Percentiles rank a stretch among this genome's conserved stretches.
phyloP scores from a whole-genome alignment of 1,140 invertebrate species.

The Rhyzopertha dominica region DNA sequence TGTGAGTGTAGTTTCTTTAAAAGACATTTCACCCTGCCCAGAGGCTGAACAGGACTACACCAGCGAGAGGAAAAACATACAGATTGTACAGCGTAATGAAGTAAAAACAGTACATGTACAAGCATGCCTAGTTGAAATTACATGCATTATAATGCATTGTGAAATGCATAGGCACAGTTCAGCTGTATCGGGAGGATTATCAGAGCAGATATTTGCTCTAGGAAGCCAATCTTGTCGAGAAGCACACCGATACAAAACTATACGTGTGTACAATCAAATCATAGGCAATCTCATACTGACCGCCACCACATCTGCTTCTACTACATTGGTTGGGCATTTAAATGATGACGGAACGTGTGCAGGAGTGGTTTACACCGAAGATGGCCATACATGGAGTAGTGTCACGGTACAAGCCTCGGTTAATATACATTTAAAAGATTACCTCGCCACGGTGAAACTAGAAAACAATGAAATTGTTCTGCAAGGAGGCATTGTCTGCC shows the following conservation, averaged over 20 bases:
- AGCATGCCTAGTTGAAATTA: conserved; percentile 16
- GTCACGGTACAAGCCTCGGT: conserved; percentile 11
- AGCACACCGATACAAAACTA: conserved; percentile 10
- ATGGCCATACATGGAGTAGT: conserved; percentile 7
- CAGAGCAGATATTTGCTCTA: neutral
- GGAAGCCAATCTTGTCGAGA: conserved; percentile 3
- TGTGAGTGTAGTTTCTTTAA: no score
- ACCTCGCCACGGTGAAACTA: conserved; percentile 8
- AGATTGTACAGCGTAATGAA: conserved; percentile 1
- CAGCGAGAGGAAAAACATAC: neutral
- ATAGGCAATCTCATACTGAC: conserved; percentile 2
- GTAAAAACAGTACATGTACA: conserved; percentile 9
- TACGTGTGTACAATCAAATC: conserved; percentile 8
- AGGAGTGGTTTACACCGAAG: conserved; percentile 7
- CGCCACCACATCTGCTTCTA: neutral
- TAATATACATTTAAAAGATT: conserved; percentile 8
- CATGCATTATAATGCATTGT: conserved; percentile 13
- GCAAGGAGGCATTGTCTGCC: conserved; percentile 9
- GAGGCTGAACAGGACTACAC: conserved; percentile 2
- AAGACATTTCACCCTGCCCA: conserved; percentile 6
- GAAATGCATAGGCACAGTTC: conserved; percentile 18
- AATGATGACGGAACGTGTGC: conserved; percentile 6
- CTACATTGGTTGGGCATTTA: conserved; percentile 4
- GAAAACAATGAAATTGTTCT: conserved; percentile 11
- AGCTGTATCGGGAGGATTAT: conserved; percentile 6